phyloP scores from a whole-genome alignment of 35 echinoderm and acorn worm genomes.

The Holothuria glaberrima region DNA sequence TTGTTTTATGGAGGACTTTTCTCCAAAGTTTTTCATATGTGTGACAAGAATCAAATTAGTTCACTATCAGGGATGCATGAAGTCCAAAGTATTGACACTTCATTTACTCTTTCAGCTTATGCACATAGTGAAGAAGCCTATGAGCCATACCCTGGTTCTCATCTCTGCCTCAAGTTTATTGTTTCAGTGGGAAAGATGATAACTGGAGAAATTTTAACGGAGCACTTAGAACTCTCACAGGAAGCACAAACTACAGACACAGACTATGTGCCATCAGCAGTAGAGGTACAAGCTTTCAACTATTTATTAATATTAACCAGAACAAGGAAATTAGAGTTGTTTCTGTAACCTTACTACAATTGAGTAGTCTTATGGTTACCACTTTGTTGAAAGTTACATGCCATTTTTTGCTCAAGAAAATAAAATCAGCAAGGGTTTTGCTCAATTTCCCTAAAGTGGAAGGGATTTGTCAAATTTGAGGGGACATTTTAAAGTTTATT shows the following conservation, averaged over 20 bases:
- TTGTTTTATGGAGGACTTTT: too few species aligned
- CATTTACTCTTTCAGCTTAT: slow-evolving; percentile 54
- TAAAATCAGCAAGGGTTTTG: too few species aligned
- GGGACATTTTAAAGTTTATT: too few species aligned
- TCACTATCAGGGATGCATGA: too few species aligned
- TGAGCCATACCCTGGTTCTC: slow-evolving; percentile 92
- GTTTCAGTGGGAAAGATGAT: slow-evolving; percentile 90
- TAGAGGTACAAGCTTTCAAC: background rate
- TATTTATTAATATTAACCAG: too few species aligned
- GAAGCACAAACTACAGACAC: slow-evolving; percentile 2
- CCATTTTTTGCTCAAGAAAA: too few species aligned
- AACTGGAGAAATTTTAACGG: slow-evolving; percentile 65
- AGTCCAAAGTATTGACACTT: background rate
- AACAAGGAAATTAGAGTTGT: too few species aligned
- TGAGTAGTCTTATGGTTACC: too few species aligned
- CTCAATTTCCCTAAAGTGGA: too few species aligned
- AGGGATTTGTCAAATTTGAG: too few species aligned
- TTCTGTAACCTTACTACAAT: too few species aligned
- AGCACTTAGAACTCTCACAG: background rate
- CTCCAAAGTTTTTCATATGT: background rate
- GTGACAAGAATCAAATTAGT: background rate
- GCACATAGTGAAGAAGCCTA: slow-evolving; percentile 94
- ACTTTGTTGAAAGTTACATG: too few species aligned
- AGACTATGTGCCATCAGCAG: slow-evolving; percentile 2
- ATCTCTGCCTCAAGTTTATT: slow-evolving; percentile 87